These are phyloP conservation scores for Sinocyclocheilus maitianheensis DNA, from an alignment of 2,113 vertebrate genomes.

Conservation along the genomic window DNA sequence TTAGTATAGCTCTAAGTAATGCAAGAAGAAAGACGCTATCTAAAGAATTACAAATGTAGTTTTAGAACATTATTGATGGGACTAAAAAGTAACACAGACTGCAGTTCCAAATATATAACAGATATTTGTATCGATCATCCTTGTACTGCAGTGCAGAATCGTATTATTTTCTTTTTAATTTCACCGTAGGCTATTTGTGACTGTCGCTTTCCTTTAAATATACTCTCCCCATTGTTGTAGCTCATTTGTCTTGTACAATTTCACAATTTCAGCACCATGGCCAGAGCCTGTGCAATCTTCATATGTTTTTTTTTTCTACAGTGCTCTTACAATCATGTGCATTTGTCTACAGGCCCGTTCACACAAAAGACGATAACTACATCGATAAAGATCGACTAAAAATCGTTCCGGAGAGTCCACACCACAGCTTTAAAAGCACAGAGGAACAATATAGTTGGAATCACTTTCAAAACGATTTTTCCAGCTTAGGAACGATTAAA, in stretches of 20 bases:
- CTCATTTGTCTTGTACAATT: background rate
- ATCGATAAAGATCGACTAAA: background rate
- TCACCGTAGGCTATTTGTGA: background rate
- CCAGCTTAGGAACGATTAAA: too few species aligned
- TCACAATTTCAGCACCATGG: constrained; percentile 62
- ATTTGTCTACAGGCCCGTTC: background rate
- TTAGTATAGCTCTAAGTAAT: background rate
- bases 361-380: background rate
- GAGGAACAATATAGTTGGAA: too few species aligned
- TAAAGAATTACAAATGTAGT: background rate
- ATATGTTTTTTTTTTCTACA: background rate
- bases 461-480: too few species aligned
- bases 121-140: background rate
- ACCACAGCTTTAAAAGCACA: too few species aligned
- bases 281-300: constrained; percentile 28
- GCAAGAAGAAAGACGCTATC: background rate
- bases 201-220: background rate
- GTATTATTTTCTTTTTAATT: background rate
- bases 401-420: too few species aligned
- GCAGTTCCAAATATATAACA: background rate
- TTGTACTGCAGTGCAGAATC: background rate
- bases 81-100: background rate
- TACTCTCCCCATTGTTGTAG: background rate
- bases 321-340: background rate
- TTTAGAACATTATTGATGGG: background rate